Evolutionary conservation across 2,113 vertebrate genomes (phyloP), one percentile per base, ranked within the genome.

Genomic region (Psettodes erumei): DNA sequence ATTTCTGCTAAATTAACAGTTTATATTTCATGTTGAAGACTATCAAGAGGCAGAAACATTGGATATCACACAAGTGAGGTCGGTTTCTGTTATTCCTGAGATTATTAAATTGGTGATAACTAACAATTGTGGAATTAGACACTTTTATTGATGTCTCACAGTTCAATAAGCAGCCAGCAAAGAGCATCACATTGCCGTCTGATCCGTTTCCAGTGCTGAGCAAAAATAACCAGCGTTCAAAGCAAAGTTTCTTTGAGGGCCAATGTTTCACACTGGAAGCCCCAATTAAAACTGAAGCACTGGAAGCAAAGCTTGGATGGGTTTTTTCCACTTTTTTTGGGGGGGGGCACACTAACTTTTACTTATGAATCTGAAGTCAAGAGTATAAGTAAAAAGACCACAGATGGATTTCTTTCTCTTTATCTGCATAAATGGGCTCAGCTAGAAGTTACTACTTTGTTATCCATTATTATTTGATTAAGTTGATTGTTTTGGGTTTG

Each of bases 221-320:
- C 63, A 59, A 90, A 93, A 89, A 86, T 83, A 89, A 84, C 60
- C 50, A 23, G 62, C 56, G 40, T 74, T 89, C 74, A 89, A 88
- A 85, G 83, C 64, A 62, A 62, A 66, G 37, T 76, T 83, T 85
- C 66, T 84, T 65, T 85, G 61, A 79, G 61, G 76, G 67, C 75
- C 56, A 66, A 86, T 90, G 84, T 90, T n/a, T 77, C 59, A 85
- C 28, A 10, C 61, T 64, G 59, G 64, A 69, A 70, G 59, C 71
- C n/a, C 88, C 85, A 92, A 85, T 93, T 89, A 91, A 89, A 85
- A 84, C 55, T 4, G 21, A 88, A 82, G 71, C 61, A 53, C 27
- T 53, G 80, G 70, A 85, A 81, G 68, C 63, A 79, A 79, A 61
- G 67, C 45, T 71, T n/a, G n/a, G n/a, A n/a, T n/a, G n/a, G n/a